Conservation (phyloP, 2,797 vertebrate genomes). For the Thaleichthys pacificus region DNA sequence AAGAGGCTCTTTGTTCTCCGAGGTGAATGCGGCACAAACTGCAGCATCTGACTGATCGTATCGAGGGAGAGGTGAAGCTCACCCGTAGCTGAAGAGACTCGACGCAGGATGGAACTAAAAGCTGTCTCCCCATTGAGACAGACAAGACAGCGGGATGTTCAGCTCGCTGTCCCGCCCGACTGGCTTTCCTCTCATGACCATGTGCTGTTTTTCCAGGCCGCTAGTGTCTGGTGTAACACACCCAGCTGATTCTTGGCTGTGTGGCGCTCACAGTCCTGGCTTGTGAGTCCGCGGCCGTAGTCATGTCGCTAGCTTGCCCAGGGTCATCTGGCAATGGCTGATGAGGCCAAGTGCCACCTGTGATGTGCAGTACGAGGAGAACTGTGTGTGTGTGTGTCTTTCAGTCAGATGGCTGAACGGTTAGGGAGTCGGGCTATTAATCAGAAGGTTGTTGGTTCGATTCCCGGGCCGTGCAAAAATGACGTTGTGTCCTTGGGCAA, state of each 20-base stretch:
- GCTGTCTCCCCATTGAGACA: too few relatives aligned
- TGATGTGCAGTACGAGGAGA: constrained; percentile 53
- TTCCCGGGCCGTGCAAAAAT: too few relatives aligned
- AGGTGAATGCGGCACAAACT: not conserved
- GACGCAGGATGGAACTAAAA: too few relatives aligned
- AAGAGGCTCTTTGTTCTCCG: not conserved
- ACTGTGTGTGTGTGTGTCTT: constrained; percentile 13
- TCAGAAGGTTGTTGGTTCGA: too few relatives aligned
- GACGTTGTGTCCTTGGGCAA: too few relatives aligned
- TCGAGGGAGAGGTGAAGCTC: not conserved
- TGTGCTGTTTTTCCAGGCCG: not conserved
- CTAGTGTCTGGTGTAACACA: constrained; percentile 26
- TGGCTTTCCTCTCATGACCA: not conserved
- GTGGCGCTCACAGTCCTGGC: constrained; percentile 20
- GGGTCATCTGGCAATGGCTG: constrained; percentile 35
- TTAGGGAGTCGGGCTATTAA: too few relatives aligned
- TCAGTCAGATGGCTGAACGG: too few relatives aligned
- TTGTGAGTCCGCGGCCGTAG: constrained; percentile 7
- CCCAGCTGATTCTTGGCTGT: constrained; percentile 45
- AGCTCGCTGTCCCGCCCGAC: not conserved
- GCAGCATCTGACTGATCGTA: too few relatives aligned
- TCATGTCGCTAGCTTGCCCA: constrained; percentile 8
- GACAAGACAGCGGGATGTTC: not conserved
- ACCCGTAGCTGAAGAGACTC: too few relatives aligned
- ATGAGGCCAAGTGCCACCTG: constrained; percentile 56